These are phyloP conservation scores for Scaptomyza montana DNA, from an alignment of 1,140 invertebrate genomes.

Conservation along the genomic window DNA sequence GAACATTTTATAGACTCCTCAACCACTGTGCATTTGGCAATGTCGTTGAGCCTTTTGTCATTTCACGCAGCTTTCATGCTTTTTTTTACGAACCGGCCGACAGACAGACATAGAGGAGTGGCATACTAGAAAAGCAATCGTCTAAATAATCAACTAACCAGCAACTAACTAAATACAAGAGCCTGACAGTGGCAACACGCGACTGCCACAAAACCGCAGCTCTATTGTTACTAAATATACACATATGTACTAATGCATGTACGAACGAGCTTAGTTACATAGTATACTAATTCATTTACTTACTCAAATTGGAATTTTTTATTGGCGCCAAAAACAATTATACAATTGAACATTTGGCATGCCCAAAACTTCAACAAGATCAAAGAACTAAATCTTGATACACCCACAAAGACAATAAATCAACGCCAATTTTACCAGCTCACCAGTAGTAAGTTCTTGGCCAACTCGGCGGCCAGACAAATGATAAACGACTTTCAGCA, in stretches of 20 bases:
- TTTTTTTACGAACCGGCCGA: slow-evolving; percentile 30
- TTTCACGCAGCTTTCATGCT: slow-evolving; percentile 65
- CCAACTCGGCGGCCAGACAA: no score
- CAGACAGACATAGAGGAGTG: slow-evolving; percentile 47
- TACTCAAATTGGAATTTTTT: slow-evolving; percentile 17
- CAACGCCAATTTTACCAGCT: slow-evolving; percentile 71
- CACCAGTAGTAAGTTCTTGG: slow-evolving; percentile 51
- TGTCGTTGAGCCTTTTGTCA: slow-evolving; percentile 53
- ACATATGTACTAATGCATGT: not conserved
- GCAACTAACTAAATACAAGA: slow-evolving; percentile 51
- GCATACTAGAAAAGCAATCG: slow-evolving; percentile 40
- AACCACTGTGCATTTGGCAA: slow-evolving; percentile 40
- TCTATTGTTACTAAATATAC: slow-evolving; percentile 6
- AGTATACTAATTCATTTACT: not conserved
- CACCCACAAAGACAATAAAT: slow-evolving; percentile 71
- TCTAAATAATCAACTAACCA: slow-evolving; percentile 43
- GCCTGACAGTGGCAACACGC: slow-evolving; percentile 44
- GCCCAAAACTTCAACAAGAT: slow-evolving; percentile 35
- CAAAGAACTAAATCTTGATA: slow-evolving; percentile 43
- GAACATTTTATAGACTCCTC: not conserved
- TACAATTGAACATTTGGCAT: slow-evolving; percentile 68
- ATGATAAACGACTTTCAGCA: slow-evolving; percentile 53
- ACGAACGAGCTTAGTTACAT: slow-evolving; percentile 1
- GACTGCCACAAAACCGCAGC: slow-evolving; percentile 46
- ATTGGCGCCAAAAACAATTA: slow-evolving; percentile 39